Evolutionary conservation across 2,888 invertebrate species (phyloP).

Genomic region (Lottia gigantea): DNA sequence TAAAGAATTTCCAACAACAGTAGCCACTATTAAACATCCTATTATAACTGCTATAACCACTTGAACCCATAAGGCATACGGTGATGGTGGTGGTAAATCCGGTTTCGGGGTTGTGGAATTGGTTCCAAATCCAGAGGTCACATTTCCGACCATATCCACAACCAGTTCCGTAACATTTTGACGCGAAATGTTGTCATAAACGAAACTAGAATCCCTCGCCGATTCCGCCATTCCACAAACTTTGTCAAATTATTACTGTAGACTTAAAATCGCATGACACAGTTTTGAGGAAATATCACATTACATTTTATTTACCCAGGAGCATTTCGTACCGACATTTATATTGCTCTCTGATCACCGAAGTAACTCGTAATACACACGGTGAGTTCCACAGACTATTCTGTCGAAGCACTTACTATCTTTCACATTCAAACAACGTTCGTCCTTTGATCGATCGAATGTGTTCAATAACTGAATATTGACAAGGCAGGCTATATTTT

Average conservation of each 20-base stretch:
- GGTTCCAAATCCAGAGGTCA: neutral
- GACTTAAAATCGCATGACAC: neutral
- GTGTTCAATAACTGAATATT: conserved; percentile 7
- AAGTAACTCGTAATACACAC: conserved; percentile 1
- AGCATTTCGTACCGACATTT: neutral
- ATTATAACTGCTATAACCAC: conserved; percentile 52
- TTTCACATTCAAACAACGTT: conserved; percentile 1
- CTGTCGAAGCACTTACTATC: neutral
- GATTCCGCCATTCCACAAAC: conserved; percentile 4
- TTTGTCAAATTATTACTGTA: neutral
- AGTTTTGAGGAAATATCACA: neutral
- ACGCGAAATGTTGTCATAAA: conserved; percentile 2
- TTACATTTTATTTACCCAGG: neutral
- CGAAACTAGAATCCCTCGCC: neutral
- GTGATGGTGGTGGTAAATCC: conserved; percentile 13
- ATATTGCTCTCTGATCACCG: neutral
- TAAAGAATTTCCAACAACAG: conserved; percentile 71
- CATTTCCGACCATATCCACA: conserved; percentile 1
- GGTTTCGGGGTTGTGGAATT: neutral
- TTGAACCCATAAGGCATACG: conserved; percentile 41
- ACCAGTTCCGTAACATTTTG: conserved; percentile 2
- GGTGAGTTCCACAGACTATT: neutral
- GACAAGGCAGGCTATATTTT: conserved; percentile 2
- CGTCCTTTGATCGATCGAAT: conserved; percentile 9
- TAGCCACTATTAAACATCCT: conserved; percentile 67